Base-by-base conservation (phyloP, 2,888 invertebrate species). In the Nemoura dubitans region DNA sequence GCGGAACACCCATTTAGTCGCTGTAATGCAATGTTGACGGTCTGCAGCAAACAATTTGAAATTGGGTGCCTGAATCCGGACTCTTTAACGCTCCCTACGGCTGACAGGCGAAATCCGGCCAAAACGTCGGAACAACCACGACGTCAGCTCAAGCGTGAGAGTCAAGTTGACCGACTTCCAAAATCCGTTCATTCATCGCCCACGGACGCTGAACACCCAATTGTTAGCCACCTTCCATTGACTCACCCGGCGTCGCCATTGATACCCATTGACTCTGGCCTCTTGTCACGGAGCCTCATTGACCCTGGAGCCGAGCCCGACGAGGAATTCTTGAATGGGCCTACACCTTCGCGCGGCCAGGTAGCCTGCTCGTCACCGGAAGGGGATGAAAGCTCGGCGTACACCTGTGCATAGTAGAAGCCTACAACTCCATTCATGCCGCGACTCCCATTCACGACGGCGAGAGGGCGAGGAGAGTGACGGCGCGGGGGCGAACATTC, bases 391-490 rank as follows among this genome's bases (percentile, higher is more conserved):
- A 21, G 59, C 10, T 2, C 21, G 6, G 21, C 59, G 59, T 59
- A 59, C 59, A 59, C 59, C 59, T 59, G 59, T 59, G 59, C 59
- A 59, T 59, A 59, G 59, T 59, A 21, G 59, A 59, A 59, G 59
- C 59, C 36, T 59, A 59, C 59, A 59, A 59, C 59, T 59, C 59
- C 59, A 59, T 59, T 59, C 59, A 59, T 59, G 59, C 16, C 59
- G 1, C 16, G 59, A n/a, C 59, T 2, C 21, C 59, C 59, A 59
- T 59, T 59, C 59, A 59, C 21, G 59, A 2, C 59, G 59, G 10
- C 59, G 59, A 14, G 59, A 59, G 59, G 21, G 59, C 6, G 59
- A 7, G 59, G 6, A 59, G 59, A 2, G 59, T 7, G 16, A 3
- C 3, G 59, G 59, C 2, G 59, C 59, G 14, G 59, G 59, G 59